Percentiles rank a stretch among this genome's conserved stretches.
These are phyloP conservation scores for Calvadosia cruxmelitensis DNA, from an alignment of 30 jellyfish, hydroid and myxozoan species.

Conservation along the genomic window DNA sequence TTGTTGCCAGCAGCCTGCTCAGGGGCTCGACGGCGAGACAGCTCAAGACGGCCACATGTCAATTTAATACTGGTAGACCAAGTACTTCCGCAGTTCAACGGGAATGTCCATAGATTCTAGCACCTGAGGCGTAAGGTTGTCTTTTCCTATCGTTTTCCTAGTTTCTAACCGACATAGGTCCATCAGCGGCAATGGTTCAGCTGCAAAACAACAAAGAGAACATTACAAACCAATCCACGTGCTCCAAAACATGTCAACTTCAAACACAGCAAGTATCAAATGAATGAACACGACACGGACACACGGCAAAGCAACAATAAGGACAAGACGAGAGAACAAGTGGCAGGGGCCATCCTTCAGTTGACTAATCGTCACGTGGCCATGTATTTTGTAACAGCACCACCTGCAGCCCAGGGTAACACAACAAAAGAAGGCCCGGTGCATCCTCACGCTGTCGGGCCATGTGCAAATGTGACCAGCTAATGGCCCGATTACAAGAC, in stretches of 20 bases:
- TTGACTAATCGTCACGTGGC: too few relatives aligned
- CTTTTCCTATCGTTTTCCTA: slow-evolving; percentile 84
- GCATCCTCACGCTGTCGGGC: slow-evolving; percentile 11
- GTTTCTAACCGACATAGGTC: slow-evolving; percentile 79
- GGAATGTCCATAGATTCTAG: slow-evolving; percentile 63
- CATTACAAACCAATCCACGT: neutral
- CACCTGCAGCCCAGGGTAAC: slow-evolving; percentile 75
- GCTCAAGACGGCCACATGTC: too few relatives aligned
- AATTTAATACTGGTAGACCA: slow-evolving; percentile 84
- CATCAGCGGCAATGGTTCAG: slow-evolving; percentile 91
- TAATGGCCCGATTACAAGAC: neutral
- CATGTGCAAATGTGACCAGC: neutral
- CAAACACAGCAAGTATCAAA: too few relatives aligned
- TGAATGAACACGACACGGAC: too few relatives aligned
- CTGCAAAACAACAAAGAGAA: slow-evolving; percentile 30
- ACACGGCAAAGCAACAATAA: too few relatives aligned
- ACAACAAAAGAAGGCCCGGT: slow-evolving; percentile 31
- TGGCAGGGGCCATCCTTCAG: too few relatives aligned
- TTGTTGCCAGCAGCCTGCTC: too few relatives aligned
- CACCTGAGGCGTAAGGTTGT: slow-evolving; percentile 59
- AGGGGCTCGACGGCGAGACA: too few relatives aligned
- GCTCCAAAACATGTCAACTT: too few relatives aligned
- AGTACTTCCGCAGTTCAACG: slow-evolving; percentile 55
- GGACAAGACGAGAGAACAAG: neutral
- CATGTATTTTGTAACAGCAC: too few relatives aligned